Base-by-base conservation (phyloP, 2,888 invertebrate genomes). In the Nomada fucata region DNA sequence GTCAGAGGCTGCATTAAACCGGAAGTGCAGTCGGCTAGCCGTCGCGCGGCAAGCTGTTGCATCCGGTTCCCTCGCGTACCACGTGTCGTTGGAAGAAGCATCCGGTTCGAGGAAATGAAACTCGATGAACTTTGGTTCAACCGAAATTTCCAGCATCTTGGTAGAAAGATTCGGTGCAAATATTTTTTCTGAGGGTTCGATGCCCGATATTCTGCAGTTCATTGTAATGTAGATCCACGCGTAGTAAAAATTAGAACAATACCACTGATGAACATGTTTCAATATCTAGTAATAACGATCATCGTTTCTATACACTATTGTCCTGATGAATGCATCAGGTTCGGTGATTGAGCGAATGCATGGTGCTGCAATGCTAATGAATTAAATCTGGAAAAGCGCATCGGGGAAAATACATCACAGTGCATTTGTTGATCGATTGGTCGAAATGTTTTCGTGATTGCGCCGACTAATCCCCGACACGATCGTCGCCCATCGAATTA, bases 31-130 rank as follows among this genome's bases (percentile, higher is more conserved):
- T 79, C 88, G 88, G 87, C 75, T 85, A 79, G 82, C 71, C 82
- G 74, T 82, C 68, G 82, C 68, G 84, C 82, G 86, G 92, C 93
- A 93, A 92, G 92, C 93, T 93, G 92, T 92, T 92, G 92, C 92
- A 89, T 92, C 92, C 92, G 91, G 90, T 90, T 90, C 42, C 78
- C 59, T 59, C 44, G 67, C 18, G 53, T 68, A 60, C 82, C 82
- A 82, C 82, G 88, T 88, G 86, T 84, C 82, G 76, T 65, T 76
- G 63, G 68, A 73, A 50, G 77, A 65, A 61, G 61, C 74, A 44
- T 50, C 63, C 73, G 73, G 47, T 61, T 59, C 63, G 72, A 11
- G 64, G 81, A 57, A 69, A 86, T 81, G 83, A 83, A 88, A 83
- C 70, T 76, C 73, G 73, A 79, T 67, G 65, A 77, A 89, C 71